Base-by-base conservation (phyloP, 2,797 vertebrate species). In the Danio choprae region DNA sequence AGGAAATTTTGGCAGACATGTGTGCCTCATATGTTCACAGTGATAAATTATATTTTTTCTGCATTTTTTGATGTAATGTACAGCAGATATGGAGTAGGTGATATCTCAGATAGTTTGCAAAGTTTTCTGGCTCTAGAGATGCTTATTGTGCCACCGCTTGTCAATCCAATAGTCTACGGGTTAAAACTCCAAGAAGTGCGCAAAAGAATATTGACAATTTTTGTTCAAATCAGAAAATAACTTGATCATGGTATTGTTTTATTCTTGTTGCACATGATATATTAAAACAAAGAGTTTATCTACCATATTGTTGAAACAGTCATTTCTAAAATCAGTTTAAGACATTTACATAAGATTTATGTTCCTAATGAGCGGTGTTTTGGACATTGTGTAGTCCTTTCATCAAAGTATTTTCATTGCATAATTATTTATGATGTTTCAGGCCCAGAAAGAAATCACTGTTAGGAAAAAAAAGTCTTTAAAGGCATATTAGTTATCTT, bases 1-100 rank as follows among this genome's bases (percentile, higher is more conserved):
- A 62, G 5, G 6, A 82, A 69, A 20, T 82, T 82, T 7, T 67
- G 62, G 59, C 58, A 58, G n/a, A 82, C 81, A 4, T 82, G 76
- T 62, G 46, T 58, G 3, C 81, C 81, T 68, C 81, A 82, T 68
- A 6, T 82, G 2, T 2, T 72, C 3, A 58, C 60, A 5, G 13
- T 77, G 59, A 40, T 77, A 0, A 82, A 82, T 72, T 77, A 56
- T n/a, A 4, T 59, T 7, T 3, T 58, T 43, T 58, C 77, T 11
- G 29, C 16, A 2, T 71, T 71, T 51, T 79, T 60, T 70, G 77
- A 79, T 69, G 40, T 18, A 8, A 41, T 79, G 67, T 36, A 71
- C 36, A 29, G 18, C 36, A 20, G 77, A 70, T 79, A 79, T 29
- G 77, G 77, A 38, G 51, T 77, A 53, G n/a, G 6, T 18, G 7